phyloP scores from a whole-genome alignment of 1,140 invertebrate genomes.

The Neodiprion virginianus region DNA sequence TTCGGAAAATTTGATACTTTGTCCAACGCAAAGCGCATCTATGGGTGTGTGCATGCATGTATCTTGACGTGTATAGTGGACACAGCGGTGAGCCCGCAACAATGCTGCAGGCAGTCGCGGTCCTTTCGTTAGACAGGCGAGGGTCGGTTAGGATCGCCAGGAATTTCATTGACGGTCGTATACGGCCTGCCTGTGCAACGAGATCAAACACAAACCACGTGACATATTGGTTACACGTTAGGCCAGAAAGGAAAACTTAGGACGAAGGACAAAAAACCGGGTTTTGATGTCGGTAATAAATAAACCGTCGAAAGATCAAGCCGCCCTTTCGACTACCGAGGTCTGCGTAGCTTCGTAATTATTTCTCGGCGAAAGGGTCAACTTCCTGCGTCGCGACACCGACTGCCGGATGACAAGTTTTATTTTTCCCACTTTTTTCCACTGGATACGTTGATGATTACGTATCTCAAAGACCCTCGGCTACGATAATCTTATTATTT shows the following conservation, averaged over 20 bases:
- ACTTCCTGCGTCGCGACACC: neutral
- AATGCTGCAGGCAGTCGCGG: slow-evolving; percentile 5
- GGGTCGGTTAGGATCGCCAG: slow-evolving; percentile 1
- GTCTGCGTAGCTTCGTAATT: neutral
- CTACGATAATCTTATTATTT: too few relatives aligned
- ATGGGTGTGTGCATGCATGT: neutral
- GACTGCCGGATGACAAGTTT: neutral
- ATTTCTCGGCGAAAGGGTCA: neutral
- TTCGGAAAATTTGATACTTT: slow-evolving; percentile 11
- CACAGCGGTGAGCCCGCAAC: neutral
- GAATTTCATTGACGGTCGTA: slow-evolving; percentile 12
- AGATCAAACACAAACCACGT: slow-evolving; percentile 16
- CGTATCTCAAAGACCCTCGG: too few relatives aligned
- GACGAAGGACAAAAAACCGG: neutral
- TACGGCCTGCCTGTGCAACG: neutral
- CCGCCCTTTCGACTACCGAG: neutral
- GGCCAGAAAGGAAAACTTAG: neutral
- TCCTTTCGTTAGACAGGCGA: neutral
- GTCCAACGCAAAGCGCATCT: neutral
- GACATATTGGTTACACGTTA: slow-evolving; percentile 15
- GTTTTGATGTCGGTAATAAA: neutral
- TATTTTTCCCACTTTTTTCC: too few relatives aligned
- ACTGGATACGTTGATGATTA: too few relatives aligned
- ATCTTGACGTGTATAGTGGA: neutral
- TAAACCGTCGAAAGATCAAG: neutral